Evolutionary conservation across 2,797 vertebrate genomes (phyloP).

Genomic region (Amblyopsis hoosieri): DNA sequence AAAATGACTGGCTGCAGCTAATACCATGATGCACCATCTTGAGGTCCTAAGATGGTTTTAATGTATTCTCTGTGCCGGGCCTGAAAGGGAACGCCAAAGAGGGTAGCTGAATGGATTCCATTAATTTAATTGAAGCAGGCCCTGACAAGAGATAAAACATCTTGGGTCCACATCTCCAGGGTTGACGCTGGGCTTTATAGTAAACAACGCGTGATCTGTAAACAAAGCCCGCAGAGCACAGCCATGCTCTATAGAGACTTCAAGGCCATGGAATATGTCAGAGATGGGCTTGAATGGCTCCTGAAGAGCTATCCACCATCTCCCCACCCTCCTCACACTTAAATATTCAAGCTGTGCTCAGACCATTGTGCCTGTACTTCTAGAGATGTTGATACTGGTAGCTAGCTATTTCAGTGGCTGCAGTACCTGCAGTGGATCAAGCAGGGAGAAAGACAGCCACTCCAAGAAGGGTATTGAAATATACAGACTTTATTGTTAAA

Average conservation of each 20-base stretch:
- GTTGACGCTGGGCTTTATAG: conserved; percentile 83
- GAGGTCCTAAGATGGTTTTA: conserved; percentile 98
- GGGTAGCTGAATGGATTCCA: conserved; percentile 95
- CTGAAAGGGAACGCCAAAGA: conserved; percentile 88
- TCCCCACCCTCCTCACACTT: conserved; percentile 34
- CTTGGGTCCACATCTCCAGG: conserved; percentile 89
- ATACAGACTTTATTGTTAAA: conserved; percentile 40
- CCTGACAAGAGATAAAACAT: conserved; percentile 99
- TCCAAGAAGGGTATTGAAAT: conserved; percentile 48
- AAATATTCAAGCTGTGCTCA: conserved; percentile 70
- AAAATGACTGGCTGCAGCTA: conserved; percentile 85
- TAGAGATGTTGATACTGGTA: conserved; percentile 78
- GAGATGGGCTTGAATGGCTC: conserved; percentile 81
- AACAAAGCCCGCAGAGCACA: conserved; percentile 80
- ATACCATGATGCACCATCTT: conserved; percentile 95
- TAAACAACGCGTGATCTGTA: conserved; percentile 93
- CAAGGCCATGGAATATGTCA: conserved; percentile 88
- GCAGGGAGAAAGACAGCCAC: conserved; percentile 45
- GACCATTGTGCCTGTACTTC: conserved; percentile 72
- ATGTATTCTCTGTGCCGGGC: conserved; percentile 88
- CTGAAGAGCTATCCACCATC: conserved; percentile 73
- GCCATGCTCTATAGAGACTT: conserved; percentile 82
- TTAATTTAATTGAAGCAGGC: conserved; percentile 99
- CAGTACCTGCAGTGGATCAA: conserved; percentile 61
- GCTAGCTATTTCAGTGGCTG: conserved; percentile 67